Evolutionary conservation across 23 tunicate species (phyloP).

Genomic region (Aplidium turbinatum): DNA sequence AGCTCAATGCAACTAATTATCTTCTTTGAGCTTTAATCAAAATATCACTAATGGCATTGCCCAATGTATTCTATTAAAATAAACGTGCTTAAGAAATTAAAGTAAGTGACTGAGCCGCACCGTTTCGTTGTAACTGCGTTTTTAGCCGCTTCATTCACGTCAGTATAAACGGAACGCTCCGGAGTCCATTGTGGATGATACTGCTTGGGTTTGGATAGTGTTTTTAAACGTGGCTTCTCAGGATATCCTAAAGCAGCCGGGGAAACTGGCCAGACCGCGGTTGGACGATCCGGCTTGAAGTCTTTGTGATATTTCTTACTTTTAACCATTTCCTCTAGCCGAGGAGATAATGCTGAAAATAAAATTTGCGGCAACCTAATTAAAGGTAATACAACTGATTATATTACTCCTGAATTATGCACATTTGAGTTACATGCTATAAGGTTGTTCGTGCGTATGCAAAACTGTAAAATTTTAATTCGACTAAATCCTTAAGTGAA

Average conservation of each 20-base stretch:
- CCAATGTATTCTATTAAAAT: no score
- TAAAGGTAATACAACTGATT: no score
- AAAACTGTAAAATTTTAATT: no score
- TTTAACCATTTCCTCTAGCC: conserved; percentile 58
- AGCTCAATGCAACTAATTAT: no score
- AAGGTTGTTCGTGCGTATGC: no score
- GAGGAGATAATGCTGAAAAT: conserved; percentile 40
- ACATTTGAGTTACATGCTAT: no score
- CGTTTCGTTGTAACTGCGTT: conserved; percentile 53
- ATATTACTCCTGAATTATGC: no score
- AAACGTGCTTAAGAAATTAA: no score
- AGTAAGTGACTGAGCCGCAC: neutral
- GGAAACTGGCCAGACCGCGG: conserved; percentile 63
- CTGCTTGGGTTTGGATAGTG: conserved; percentile 45
- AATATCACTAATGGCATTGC: no score
- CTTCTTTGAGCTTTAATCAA: no score
- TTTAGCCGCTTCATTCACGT: conserved; percentile 35
- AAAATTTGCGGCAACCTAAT: neutral
- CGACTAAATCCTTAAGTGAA: no score
- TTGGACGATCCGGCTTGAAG: conserved; percentile 62
- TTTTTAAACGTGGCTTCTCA: conserved; percentile 33
- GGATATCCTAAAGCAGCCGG: conserved; percentile 44
- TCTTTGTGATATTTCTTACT: conserved; percentile 53
- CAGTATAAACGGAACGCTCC: conserved; percentile 50
- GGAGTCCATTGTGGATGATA: conserved; percentile 54